Percentiles rank a stretch among this genome's conserved stretches.
phyloP scores from a whole-genome alignment of 2,797 vertebrate species.

The Eptatretus atami region DNA sequence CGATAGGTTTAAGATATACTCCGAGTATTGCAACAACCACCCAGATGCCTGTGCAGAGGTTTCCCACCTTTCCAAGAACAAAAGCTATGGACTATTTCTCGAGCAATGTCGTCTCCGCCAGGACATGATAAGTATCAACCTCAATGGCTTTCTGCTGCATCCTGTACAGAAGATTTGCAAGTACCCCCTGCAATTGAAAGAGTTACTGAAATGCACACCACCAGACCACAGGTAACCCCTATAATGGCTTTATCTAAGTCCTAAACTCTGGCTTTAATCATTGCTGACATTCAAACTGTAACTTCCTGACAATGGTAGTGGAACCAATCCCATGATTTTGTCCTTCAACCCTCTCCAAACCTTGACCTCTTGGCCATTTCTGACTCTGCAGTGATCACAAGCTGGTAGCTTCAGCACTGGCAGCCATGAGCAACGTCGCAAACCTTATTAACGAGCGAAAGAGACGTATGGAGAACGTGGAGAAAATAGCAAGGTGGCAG shows the following conservation, averaged over 20 bases:
- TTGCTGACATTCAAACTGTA: too few relatives aligned
- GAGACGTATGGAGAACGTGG: constrained; percentile 65
- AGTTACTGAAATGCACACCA: constrained; percentile 82
- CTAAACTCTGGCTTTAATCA: too few relatives aligned
- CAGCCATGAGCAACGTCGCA: constrained; percentile 84
- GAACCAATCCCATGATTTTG: too few relatives aligned
- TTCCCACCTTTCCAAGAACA: constrained; percentile 48
- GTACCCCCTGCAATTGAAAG: constrained; percentile 77
- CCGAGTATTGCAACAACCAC: constrained; percentile 88
- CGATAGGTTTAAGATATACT: constrained; percentile 77
- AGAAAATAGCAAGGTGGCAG: constrained; percentile 90
- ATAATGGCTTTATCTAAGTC: too few relatives aligned
- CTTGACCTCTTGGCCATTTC: too few relatives aligned
- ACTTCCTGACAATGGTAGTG: too few relatives aligned
- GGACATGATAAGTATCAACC: constrained; percentile 93
- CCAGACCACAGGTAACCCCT: constrained; percentile 47
- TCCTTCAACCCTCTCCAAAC: too few relatives aligned
- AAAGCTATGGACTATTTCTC: constrained; percentile 76
- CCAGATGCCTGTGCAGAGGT: constrained; percentile 48
- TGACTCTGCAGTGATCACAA: constrained; percentile 38
- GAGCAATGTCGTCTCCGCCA: constrained; percentile 83
- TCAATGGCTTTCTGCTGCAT: constrained; percentile 72
- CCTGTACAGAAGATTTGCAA: constrained; percentile 98
- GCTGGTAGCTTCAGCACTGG: constrained; percentile 61
- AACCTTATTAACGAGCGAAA: constrained; percentile 68